These are phyloP conservation scores for Epinotia ramella DNA, from an alignment of 2,888 invertebrate species.

Conservation along the genomic window DNA sequence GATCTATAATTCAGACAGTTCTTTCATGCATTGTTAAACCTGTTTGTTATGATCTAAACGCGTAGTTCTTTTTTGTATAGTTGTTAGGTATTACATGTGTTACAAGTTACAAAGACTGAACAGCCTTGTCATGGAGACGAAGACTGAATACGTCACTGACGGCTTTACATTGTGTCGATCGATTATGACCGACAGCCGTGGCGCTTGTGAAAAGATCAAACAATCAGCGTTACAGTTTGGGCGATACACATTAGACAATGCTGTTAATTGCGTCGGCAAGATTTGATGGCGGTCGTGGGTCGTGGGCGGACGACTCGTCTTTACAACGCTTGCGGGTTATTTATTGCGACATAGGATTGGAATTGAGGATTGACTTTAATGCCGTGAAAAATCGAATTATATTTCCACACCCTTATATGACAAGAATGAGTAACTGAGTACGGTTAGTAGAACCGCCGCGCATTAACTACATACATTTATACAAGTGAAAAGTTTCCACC, in stretches of 20 bases:
- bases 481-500: conserved; percentile 24
- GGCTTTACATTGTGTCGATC: conserved; percentile 25
- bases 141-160: conserved; percentile 31
- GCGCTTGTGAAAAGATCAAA: conserved; percentile 58
- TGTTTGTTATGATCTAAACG: conserved; percentile 27
- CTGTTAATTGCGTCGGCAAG: conserved; percentile 65
- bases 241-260: conserved; percentile 73
- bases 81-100: conserved; percentile 5
- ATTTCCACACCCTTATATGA: not conserved
- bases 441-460: conserved; percentile 16
- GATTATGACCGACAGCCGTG: conserved; percentile 44
- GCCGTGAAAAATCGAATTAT: conserved; percentile 17
- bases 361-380: conserved; percentile 47
- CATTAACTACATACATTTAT: conserved; percentile 29
- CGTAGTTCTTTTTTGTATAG: conserved; percentile 29
- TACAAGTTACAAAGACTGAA: conserved; percentile 33
- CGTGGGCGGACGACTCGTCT: conserved; percentile 48
- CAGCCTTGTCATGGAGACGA: conserved; percentile 36
- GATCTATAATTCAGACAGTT: conserved; percentile 35
- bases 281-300: conserved; percentile 50
- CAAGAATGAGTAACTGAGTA: not conserved
- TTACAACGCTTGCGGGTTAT: conserved; percentile 29
- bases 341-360: conserved; percentile 47
- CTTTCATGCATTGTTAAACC: conserved; percentile 46
- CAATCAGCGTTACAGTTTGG: conserved; percentile 66